phyloP scores from a whole-genome alignment of 2,113 vertebrate species.

The Salvelinus sp. region DNA sequence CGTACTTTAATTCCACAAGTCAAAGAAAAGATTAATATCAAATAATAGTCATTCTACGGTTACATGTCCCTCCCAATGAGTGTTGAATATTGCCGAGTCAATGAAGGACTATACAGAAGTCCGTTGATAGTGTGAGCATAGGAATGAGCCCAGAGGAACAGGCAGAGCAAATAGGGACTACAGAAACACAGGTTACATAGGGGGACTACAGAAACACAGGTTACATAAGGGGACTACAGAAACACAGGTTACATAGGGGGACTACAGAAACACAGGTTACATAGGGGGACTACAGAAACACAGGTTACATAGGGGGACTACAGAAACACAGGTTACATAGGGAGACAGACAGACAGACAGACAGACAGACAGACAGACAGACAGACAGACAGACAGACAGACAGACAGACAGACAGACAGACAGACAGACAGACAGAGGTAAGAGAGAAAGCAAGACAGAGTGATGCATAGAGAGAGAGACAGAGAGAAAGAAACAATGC shows the following conservation, averaged over 20 bases:
- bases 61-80: background rate
- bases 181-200: slow-evolving; percentile 20
- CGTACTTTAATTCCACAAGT: slow-evolving; percentile 35
- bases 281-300: slow-evolving; percentile 12
- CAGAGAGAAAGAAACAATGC: too few relatives aligned
- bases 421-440: too few relatives aligned
- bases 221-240: slow-evolving; percentile 19
- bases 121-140: background rate
- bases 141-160: background rate
- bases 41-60: slow-evolving; percentile 8
- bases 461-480: too few relatives aligned
- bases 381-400: too few relatives aligned
- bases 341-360: too few relatives aligned
- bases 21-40: slow-evolving; percentile 35
- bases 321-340: slow-evolving; percentile 20
- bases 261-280: slow-evolving; percentile 20
- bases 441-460: too few relatives aligned
- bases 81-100: background rate
- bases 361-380: too few relatives aligned
- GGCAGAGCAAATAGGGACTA: slow-evolving; percentile 26
- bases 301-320: slow-evolving; percentile 19
- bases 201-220: slow-evolving; percentile 8
- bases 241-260: slow-evolving; percentile 16
- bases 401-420: too few relatives aligned
- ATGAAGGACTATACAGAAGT: background rate